Base-by-base conservation (phyloP, 2,888 invertebrate species). In the Piscicola geometra region DNA sequence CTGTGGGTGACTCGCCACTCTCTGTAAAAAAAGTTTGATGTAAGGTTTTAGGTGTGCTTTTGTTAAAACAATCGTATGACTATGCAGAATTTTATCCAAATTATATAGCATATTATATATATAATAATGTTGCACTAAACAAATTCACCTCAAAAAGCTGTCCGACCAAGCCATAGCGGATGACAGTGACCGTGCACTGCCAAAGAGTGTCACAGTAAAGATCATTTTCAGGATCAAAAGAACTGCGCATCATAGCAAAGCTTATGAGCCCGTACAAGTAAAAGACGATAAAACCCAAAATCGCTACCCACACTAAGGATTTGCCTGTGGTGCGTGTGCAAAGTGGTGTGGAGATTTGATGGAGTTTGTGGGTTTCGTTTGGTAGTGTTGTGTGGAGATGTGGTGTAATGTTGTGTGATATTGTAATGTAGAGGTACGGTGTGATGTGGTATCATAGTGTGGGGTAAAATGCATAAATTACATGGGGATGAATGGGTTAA, bases 261-360 rank as follows among this genome's bases (percentile, higher is more conserved):
- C 84, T 83, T n/a, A 85, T 80, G 47, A 86, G 82, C 2, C 84
- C 84, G 76, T 85, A 86, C 78, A 86, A 81, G 80, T 86, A 86
- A 81, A 86, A 84, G 75, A 85, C 82, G 33, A 85, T 83, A 74
- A 85, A 78, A 5, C 85, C 85, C 30, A 86, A 81, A 15, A 86
- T 81, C 12, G 82, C 85, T 30, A 86, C 86, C 85, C 85, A 86
- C 75, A 86, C 76, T 76, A 86, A 79, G 0, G 85, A 85, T 68
- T 82, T 82, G 60, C 84, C 85, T 84, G 81, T 36, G 78, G 71
- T 32, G 76, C 41, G 47, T 32, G 41, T 3, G 25, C 5, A 21
- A 21, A n/a, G 30, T 12, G 25, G 30, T 64, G 30, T 12, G 25
- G 30, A 67, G 9, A 28, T 64, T 64, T 15, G 12, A 9, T 0